Base-by-base conservation (phyloP, 2,113 vertebrate genomes). In the Tragelaphus strepsiceros region DNA sequence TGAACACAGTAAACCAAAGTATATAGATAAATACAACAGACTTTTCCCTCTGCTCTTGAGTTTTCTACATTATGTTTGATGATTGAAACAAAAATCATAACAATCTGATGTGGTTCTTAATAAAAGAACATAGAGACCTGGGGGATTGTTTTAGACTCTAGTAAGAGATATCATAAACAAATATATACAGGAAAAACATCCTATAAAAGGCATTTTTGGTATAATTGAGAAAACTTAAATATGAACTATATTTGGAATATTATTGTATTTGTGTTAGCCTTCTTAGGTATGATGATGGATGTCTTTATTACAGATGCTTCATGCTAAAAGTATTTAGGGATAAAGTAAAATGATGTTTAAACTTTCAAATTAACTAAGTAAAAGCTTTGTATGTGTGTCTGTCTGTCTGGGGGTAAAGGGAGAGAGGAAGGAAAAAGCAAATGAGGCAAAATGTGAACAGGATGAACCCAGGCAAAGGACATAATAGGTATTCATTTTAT, bases 111-210 rank as follows among this genome's bases (percentile, higher is more conserved):
- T 61, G 12, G 64, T 83, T 83, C 43, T 71, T 39, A 39, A 43
- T 77, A 77, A 77, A 67, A 51, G 19, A 93, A 24, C 19, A 74
- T 2, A 94, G 53, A 96, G 22, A 71, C 32, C 43, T 49, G 22
- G 15, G 19, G 17, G 21, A 82, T 7, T 82, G 16, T 74, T 84
- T 7, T 30, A 80, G 43, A 88, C 58, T 90, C 88, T 46, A 64
- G n/a, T 71, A 91, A 96, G 87, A 97, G 51, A 88, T 5, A 94
- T 30, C 5, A 86, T 62, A 58, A 92, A 83, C 49, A 94, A 85
- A 93, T 64, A 59, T 56, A 58, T 32, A 10, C 28, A 26, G 35
- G 14, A 21, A 97, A 93, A 93, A 64, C 12, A 95, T 46, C n/a
- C 89, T 59, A 85, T 51, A 32, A 91, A 81, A 86, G 62, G 84